Conservation (phyloP, 1,140 invertebrate genomes). For the Sipha flava region DNA sequence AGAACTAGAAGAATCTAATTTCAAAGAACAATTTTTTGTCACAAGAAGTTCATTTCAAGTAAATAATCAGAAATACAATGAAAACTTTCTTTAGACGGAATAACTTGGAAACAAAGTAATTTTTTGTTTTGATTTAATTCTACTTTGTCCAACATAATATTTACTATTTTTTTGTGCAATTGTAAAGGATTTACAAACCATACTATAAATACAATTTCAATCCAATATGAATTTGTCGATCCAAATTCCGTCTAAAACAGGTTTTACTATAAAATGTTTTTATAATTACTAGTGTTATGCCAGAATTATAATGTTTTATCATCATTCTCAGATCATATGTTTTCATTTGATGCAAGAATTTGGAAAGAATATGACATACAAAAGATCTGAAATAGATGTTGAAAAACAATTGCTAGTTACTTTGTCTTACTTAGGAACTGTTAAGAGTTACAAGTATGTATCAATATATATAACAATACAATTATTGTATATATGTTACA, state of each 20-base stretch:
- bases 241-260: too few relatives aligned
- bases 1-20: constrained; percentile 11
- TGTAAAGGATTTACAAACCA: too few relatives aligned
- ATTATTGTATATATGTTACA: too few relatives aligned
- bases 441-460: constrained; percentile 5
- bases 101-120: too few relatives aligned
- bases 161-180: too few relatives aligned
- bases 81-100: too few relatives aligned
- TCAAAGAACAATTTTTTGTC: not conserved
- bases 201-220: too few relatives aligned
- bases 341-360: constrained; percentile 16
- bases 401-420: constrained; percentile 15
- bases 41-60: constrained; percentile 7
- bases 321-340: not conserved
- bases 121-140: too few relatives aligned
- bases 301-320: not conserved
- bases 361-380: not conserved
- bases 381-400: not conserved
- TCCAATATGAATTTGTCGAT: too few relatives aligned
- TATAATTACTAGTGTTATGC: too few relatives aligned
- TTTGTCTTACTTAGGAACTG: not conserved
- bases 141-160: too few relatives aligned
- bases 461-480: not conserved
- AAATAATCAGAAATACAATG: not conserved
- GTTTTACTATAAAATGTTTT: too few relatives aligned